These are phyloP conservation scores for Junonia oenone DNA, from an alignment of 2,888 invertebrate genomes.

Conservation along the genomic window DNA sequence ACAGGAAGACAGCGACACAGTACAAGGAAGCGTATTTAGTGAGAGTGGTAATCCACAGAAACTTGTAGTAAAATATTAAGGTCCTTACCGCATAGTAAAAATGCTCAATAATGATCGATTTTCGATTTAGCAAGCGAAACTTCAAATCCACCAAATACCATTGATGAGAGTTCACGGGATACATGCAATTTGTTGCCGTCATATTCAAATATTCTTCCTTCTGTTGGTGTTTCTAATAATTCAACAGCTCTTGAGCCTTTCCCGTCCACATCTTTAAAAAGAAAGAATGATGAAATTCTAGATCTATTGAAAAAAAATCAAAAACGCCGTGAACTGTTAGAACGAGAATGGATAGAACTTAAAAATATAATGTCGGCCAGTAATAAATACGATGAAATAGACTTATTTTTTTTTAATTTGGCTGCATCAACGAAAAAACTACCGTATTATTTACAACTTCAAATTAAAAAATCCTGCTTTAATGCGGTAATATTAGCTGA, in stretches of 20 bases:
- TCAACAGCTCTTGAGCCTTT: slow-evolving; percentile 17
- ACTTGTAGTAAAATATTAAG: slow-evolving; percentile 19
- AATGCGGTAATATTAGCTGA: slow-evolving; percentile 16
- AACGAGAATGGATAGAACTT: slow-evolving; percentile 26
- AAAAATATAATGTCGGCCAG: slow-evolving; percentile 25
- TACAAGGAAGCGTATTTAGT: slow-evolving; percentile 27
- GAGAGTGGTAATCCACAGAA: slow-evolving; percentile 29
- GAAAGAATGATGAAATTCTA: slow-evolving; percentile 29
- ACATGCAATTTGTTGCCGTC: slow-evolving; percentile 24
- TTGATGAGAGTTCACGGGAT: slow-evolving; percentile 23
- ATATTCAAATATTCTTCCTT: slow-evolving; percentile 24
- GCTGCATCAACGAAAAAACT: slow-evolving; percentile 24
- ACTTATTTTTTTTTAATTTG: slow-evolving; percentile 2
- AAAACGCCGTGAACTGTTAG: slow-evolving; percentile 24
- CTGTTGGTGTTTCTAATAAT: slow-evolving; percentile 22
- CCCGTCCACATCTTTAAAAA: slow-evolving; percentile 28
- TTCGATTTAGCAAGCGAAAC: slow-evolving; percentile 15
- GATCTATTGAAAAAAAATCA: slow-evolving; percentile 27
- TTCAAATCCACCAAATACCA: slow-evolving; percentile 22
- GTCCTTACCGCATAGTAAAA: too few relatives aligned
- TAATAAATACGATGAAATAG: slow-evolving; percentile 8
- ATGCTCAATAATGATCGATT: too few relatives aligned
- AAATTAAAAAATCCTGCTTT: slow-evolving; percentile 27
- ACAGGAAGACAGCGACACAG: slow-evolving; percentile 9
- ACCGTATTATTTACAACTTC: slow-evolving; percentile 29